These are phyloP conservation scores for Eriocheir sinensis DNA, from an alignment of 1,140 invertebrate species.

Conservation along the genomic window DNA sequence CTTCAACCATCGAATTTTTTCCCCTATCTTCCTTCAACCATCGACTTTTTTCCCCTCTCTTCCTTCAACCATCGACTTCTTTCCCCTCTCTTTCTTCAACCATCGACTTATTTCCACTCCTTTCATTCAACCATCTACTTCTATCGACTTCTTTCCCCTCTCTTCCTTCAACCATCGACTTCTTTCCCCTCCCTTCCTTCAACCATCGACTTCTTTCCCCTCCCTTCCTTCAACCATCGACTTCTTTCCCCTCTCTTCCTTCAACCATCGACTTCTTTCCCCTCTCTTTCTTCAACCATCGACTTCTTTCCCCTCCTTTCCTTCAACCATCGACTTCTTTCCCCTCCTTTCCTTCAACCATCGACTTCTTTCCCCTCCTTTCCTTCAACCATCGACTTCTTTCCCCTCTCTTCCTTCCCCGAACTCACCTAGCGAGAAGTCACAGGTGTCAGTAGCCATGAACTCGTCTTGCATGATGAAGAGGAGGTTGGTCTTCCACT, in stretches of 20 bases:
- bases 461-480: conserved; percentile 86
- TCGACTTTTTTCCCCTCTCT: not conserved
- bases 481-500: conserved; percentile 89
- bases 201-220: not conserved
- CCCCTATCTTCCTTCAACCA: too few species aligned
- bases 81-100: too few species aligned
- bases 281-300: too few species aligned
- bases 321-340: too few species aligned
- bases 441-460: conserved; percentile 85
- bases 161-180: not conserved
- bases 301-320: too few species aligned
- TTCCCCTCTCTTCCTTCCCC: not conserved
- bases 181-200: too few species aligned
- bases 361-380: not conserved
- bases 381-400: too few species aligned
- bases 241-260: not conserved
- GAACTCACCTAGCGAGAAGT: conserved; percentile 86
- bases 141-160: not conserved
- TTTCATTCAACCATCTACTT: not conserved
- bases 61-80: too few species aligned
- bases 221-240: too few species aligned
- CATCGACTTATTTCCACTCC: too few species aligned
- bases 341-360: not conserved
- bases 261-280: too few species aligned
- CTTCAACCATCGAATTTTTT: too few species aligned